Evolutionary conservation across 2,888 invertebrate genomes (phyloP).

Genomic region (Craniophora ligustri): DNA sequence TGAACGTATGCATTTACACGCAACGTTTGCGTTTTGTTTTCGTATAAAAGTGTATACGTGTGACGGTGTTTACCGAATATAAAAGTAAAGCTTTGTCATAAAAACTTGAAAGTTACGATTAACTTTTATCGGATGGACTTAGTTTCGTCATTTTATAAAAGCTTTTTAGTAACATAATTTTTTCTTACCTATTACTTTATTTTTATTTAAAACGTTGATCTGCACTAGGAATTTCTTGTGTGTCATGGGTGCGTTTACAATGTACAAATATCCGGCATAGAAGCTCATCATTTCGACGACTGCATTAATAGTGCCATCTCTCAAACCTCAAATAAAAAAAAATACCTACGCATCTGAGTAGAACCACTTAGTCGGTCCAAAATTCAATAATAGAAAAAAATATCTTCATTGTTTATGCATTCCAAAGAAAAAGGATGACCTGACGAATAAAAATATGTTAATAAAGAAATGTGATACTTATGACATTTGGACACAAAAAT

Average conservation of each 20-base stretch:
- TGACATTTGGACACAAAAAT: conserved; percentile 43
- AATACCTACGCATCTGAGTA: too few species aligned
- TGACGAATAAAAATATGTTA: conserved; percentile 39
- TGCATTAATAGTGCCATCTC: too few species aligned
- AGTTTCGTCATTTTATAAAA: conserved; percentile 13
- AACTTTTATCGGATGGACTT: conserved; percentile 30
- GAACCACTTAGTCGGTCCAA: conserved; percentile 15
- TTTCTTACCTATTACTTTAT: too few species aligned
- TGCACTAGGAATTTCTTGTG: too few species aligned
- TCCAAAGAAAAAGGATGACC: conserved; percentile 30
- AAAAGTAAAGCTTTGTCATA: conserved; percentile 3
- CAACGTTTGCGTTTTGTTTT: conserved; percentile 23
- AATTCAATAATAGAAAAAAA: conserved; percentile 22
- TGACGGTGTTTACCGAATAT: conserved; percentile 7
- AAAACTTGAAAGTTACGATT: conserved; percentile 17
- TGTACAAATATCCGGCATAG: too few species aligned
- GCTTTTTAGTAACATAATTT: conserved; percentile 20
- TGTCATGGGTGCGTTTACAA: too few species aligned
- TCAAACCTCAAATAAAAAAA: too few species aligned
- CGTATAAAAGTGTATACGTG: background rate
- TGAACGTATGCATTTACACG: conserved; percentile 20
- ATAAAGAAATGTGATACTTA: conserved; percentile 46
- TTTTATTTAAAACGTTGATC: too few species aligned
- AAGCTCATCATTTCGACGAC: too few species aligned
- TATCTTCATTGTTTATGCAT: conserved; percentile 36